Evolutionary conservation across 2,888 invertebrate species (phyloP).

Genomic region (Ischnura elegans): DNA sequence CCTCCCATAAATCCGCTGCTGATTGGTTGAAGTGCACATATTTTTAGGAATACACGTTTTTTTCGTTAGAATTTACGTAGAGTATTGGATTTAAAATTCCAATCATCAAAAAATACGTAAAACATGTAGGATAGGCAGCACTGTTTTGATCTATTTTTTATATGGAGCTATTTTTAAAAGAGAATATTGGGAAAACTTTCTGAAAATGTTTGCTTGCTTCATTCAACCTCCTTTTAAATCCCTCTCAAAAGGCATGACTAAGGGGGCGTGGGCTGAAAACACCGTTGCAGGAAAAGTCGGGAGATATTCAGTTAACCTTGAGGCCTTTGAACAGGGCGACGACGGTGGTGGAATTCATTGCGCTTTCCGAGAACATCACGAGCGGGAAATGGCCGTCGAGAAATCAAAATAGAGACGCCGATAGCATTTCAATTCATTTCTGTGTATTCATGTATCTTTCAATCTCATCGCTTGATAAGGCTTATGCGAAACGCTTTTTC

Average conservation of each 20-base stretch:
- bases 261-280: not conserved
- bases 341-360: not conserved
- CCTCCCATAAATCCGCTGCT: too few relatives aligned
- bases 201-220: too few relatives aligned
- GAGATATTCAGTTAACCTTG: not conserved
- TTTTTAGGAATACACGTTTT: too few relatives aligned
- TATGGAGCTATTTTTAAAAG: too few relatives aligned
- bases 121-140: too few relatives aligned
- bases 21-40: too few relatives aligned
- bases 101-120: too few relatives aligned
- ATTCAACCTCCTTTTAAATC: not conserved
- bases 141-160: too few relatives aligned
- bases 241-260: not conserved
- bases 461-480: not conserved
- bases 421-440: not conserved
- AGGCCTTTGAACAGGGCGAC: not conserved
- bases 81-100: too few relatives aligned
- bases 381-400: not conserved
- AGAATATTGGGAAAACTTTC: too few relatives aligned
- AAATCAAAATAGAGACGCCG: not conserved
- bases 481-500: too few relatives aligned
- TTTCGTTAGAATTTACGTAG: too few relatives aligned
- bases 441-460: not conserved
- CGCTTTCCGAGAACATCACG: not conserved
- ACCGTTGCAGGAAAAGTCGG: constrained; percentile 18